Conservation (phyloP, 2,113 vertebrate genomes). For the Archocentrus centrarchus region DNA sequence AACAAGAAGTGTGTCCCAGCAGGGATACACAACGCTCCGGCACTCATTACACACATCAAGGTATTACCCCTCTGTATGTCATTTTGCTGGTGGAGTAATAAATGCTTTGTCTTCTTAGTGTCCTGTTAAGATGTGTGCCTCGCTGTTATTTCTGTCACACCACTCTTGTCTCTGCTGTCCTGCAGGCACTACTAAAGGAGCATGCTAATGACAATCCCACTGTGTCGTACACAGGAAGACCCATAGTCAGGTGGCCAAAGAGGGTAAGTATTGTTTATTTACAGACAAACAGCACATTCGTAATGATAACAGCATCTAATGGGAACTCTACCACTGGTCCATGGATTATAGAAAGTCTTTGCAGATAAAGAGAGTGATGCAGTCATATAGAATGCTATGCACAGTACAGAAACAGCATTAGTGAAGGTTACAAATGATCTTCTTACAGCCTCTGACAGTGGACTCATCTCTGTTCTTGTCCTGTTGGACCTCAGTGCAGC, state of each 20-base stretch:
- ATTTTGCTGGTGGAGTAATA: not conserved
- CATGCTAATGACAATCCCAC: constrained; percentile 90
- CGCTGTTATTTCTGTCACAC: not conserved
- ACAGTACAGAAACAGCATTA: too few relatives aligned
- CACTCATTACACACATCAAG: constrained; percentile 90
- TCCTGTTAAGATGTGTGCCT: not conserved
- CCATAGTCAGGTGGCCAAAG: constrained; percentile 95
- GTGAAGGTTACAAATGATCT: too few relatives aligned
- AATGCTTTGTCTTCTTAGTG: not conserved
- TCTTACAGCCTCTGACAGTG: too few relatives aligned
- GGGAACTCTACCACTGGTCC: too few relatives aligned
- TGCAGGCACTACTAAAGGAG: constrained; percentile 90
- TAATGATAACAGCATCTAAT: not conserved
- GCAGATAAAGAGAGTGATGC: not conserved
- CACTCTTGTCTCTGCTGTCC: not conserved
- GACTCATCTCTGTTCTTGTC: too few relatives aligned
- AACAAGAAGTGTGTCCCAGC: constrained; percentile 96
- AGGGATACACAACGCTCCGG: constrained; percentile 91
- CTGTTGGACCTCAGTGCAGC: too few relatives aligned
- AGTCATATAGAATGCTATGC: not conserved
- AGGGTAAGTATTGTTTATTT: constrained; percentile 80
- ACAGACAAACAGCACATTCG: not conserved
- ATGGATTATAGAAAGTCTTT: not conserved
- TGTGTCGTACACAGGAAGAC: constrained; percentile 92
- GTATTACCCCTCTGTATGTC: constrained; percentile 63